A percentile compares a stretch with the other conserved stretches of the same genome.
Evolutionary conservation across 2,888 invertebrate species (phyloP).

Genomic region (Dysmachus trigonus): DNA sequence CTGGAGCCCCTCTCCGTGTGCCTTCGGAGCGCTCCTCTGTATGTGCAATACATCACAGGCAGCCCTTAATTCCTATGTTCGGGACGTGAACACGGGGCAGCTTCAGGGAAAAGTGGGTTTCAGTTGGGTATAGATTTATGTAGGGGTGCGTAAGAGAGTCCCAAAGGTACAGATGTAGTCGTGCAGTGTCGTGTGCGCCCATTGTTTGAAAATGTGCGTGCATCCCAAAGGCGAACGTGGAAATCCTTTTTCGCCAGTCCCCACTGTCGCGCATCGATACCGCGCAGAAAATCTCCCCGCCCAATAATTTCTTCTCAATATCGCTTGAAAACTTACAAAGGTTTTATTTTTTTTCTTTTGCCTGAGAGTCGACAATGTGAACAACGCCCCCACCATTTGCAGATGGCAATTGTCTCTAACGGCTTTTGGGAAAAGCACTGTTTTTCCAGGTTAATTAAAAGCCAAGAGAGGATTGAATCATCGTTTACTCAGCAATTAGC

Average conservation of each 20-base stretch:
- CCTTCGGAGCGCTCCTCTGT: neutral
- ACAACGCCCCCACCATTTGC: neutral
- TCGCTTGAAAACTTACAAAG: neutral
- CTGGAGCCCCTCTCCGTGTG: neutral
- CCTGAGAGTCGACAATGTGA: neutral
- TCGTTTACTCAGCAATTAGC: slow-evolving; percentile 10
- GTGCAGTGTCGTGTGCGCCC: neutral
- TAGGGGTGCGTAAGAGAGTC: neutral
- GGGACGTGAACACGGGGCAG: neutral
- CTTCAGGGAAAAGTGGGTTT: neutral
- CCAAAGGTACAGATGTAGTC: neutral
- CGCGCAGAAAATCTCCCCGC: slow-evolving; percentile 35
- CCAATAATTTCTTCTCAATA: neutral
- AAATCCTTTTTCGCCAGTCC: neutral
- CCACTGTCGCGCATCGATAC: neutral
- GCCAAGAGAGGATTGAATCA: neutral
- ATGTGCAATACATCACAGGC: neutral
- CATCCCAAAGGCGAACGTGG: neutral
- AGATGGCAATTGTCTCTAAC: neutral
- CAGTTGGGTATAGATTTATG: no score
- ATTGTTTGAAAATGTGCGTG: slow-evolving; percentile 14
- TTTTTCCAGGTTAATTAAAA: neutral
- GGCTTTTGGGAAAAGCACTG: neutral
- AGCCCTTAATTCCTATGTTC: slow-evolving; percentile 1
- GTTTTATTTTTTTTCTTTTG: neutral